phyloP scores from a whole-genome alignment of 2,797 vertebrate species.

The Epinephelus malabaricus region DNA sequence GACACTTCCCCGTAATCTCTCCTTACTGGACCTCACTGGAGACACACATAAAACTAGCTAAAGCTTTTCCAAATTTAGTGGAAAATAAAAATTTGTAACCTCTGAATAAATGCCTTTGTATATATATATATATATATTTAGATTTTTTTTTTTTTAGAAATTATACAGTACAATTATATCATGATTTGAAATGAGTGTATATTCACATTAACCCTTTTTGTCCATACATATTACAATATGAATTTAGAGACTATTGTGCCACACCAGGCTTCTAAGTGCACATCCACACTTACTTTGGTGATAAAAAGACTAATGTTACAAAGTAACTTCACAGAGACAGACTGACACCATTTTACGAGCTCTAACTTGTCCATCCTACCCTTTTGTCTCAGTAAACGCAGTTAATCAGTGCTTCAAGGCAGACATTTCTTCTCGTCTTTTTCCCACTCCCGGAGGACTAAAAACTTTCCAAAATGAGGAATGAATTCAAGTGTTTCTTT shows the following conservation, averaged over 20 bases:
- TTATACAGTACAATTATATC: slow-evolving; percentile 69
- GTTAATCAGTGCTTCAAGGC: slow-evolving; percentile 55
- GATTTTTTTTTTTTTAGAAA: slow-evolving; percentile 44
- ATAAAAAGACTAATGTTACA: slow-evolving; percentile 69
- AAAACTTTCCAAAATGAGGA: slow-evolving; percentile 46
- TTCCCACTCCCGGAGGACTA: slow-evolving; percentile 31
- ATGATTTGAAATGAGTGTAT: slow-evolving; percentile 71
- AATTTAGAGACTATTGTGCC: slow-evolving; percentile 48
- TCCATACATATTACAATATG: slow-evolving; percentile 65
- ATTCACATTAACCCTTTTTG: slow-evolving; percentile 76
- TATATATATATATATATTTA: slow-evolving; percentile 20
- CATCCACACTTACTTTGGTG: slow-evolving; percentile 75
- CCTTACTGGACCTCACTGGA: background rate
- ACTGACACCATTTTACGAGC: slow-evolving; percentile 66
- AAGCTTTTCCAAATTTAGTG: slow-evolving; percentile 48
- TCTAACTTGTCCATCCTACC: slow-evolving; percentile 57
- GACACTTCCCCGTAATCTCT: slow-evolving; percentile 18
- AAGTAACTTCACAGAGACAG: slow-evolving; percentile 64
- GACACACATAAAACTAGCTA: slow-evolving; percentile 21
- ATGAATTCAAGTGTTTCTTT: slow-evolving; percentile 70
- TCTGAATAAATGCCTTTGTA: slow-evolving; percentile 71
- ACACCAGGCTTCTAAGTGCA: slow-evolving; percentile 52
- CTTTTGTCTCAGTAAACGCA: slow-evolving; percentile 61
- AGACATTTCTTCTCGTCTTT: slow-evolving; percentile 32
- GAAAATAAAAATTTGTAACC: slow-evolving; percentile 71